Conservation (phyloP, 2,888 invertebrate genomes). For the Podotricha telesiphe region DNA sequence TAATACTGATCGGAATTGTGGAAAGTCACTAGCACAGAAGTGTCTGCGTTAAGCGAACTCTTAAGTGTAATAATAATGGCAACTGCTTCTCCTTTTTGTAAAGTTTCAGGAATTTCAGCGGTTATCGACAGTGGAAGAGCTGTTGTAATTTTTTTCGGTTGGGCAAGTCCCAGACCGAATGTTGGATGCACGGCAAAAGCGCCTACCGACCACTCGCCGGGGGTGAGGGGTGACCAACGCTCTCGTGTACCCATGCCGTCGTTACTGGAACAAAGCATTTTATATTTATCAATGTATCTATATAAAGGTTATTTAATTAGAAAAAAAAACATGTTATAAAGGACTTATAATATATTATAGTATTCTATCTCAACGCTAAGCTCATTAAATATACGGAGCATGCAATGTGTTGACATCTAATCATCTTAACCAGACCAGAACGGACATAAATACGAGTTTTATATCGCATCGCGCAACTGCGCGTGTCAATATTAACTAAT, state of each 20-base stretch:
- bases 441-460: neutral
- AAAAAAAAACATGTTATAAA: neutral
- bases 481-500: too few species aligned
- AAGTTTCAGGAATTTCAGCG: constrained; percentile 93
- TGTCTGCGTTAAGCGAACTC: constrained; percentile 92
- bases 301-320: too few species aligned
- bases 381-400: neutral
- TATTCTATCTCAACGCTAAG: neutral
- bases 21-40: constrained; percentile 91
- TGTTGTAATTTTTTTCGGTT: constrained; percentile 65
- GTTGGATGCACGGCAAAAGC: constrained; percentile 77
- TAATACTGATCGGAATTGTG: constrained; percentile 91
- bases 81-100: constrained; percentile 95
- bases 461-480: neutral
- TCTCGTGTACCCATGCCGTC: constrained; percentile 73
- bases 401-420: neutral
- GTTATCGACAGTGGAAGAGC: constrained; percentile 90
- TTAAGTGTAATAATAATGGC: constrained; percentile 94
- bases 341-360: neutral
- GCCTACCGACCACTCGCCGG: constrained; percentile 69
- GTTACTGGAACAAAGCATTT: constrained; percentile 57
- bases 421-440: neutral
- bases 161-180: constrained; percentile 70
- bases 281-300: neutral
- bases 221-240: constrained; percentile 65